Conservation (phyloP, 2,113 vertebrate species). For the Barbus barbus region DNA sequence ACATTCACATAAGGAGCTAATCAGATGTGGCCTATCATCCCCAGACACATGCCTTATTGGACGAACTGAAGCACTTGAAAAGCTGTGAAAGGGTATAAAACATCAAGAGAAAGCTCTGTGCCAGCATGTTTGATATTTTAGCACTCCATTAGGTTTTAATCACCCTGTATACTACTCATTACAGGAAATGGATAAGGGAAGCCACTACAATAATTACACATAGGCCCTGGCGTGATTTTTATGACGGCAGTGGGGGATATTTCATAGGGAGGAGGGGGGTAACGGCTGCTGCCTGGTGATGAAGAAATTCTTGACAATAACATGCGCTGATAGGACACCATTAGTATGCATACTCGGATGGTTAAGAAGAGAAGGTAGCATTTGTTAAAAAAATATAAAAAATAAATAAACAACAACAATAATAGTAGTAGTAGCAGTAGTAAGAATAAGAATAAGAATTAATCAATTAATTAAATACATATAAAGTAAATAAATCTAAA, state of each 20-base stretch:
- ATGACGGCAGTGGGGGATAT: conserved; percentile 51
- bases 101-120: conserved; percentile 51
- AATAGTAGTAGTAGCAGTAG: no score
- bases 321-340: background rate
- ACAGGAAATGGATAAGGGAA: conserved; percentile 70
- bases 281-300: background rate
- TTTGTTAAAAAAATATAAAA: background rate
- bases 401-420: background rate
- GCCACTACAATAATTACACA: conserved; percentile 66
- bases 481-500: no score
- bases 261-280: background rate
- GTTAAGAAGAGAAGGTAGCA: background rate
- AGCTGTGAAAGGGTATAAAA: conserved; percentile 62
- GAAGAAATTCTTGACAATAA: conserved; percentile 30
- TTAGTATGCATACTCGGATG: background rate
- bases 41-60: conserved; percentile 54
- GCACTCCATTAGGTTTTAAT: conserved; percentile 72
- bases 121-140: conserved; percentile 56
- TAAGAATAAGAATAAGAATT: no score
- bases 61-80: conserved; percentile 61
- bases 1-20: background rate
- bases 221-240: conserved; percentile 57
- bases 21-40: conserved; percentile 34
- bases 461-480: no score
- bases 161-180: conserved; percentile 67